Evolutionary conservation across 1,140 invertebrate genomes (phyloP).

Genomic region (Aphaenogaster rudis): DNA sequence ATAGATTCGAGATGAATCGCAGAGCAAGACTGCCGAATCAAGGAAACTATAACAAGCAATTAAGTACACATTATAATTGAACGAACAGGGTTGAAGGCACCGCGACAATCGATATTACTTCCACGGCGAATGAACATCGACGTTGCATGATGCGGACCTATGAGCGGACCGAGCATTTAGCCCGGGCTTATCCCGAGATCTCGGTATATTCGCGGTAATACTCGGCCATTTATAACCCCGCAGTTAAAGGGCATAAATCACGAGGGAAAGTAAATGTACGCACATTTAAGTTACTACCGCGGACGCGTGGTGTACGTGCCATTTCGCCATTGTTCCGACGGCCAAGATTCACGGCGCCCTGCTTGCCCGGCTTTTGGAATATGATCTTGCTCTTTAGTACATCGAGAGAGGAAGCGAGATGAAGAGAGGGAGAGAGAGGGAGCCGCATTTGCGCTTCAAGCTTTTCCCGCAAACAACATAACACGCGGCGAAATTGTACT

Average conservation of each 20-base stretch:
- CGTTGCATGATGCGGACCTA: constrained; percentile 59
- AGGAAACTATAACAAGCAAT: constrained; percentile 10
- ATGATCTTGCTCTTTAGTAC: constrained; percentile 60
- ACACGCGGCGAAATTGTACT: constrained; percentile 44
- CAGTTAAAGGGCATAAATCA: constrained; percentile 69
- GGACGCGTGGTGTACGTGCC: constrained; percentile 61
- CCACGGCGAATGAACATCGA: constrained; percentile 50
- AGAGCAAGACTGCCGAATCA: neutral
- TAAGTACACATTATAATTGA: constrained; percentile 13
- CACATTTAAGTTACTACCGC: constrained; percentile 63
- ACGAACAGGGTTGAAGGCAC: neutral
- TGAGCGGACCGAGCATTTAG: constrained; percentile 56
- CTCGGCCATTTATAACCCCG: constrained; percentile 66
- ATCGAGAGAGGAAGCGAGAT: neutral
- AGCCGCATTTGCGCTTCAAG: constrained; percentile 32
- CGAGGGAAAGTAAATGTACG: constrained; percentile 60
- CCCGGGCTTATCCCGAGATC: constrained; percentile 63
- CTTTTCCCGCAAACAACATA: constrained; percentile 53
- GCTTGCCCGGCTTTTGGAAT: constrained; percentile 55
- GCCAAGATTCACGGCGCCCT: constrained; percentile 52
- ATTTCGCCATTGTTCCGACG: constrained; percentile 63
- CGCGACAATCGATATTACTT: constrained; percentile 2
- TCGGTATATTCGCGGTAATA: constrained; percentile 67
- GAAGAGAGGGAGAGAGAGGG: neutral
- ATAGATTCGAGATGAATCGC: neutral